A percentile compares a stretch with the other conserved stretches of the same genome.
Conservation (phyloP, 2,113 vertebrate species). For the Macrotus californicus region DNA sequence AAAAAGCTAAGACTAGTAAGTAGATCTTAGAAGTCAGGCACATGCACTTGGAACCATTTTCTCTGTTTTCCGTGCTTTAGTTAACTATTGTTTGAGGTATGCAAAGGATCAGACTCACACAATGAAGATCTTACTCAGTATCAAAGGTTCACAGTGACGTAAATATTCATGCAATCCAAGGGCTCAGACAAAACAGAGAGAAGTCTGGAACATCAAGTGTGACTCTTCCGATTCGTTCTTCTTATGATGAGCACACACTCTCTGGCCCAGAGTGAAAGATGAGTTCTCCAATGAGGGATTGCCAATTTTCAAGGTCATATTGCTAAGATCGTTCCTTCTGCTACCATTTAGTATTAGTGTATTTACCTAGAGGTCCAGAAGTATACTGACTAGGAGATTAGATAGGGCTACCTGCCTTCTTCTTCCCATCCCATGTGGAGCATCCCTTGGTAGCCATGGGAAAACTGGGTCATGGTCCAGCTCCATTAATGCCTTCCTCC, state of each 20-base stretch:
- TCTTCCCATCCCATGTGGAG: background rate
- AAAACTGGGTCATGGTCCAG: background rate
- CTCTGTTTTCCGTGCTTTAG: background rate
- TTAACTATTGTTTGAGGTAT: background rate
- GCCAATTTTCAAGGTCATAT: background rate
- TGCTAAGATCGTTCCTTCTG: background rate
- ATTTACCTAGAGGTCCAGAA: background rate
- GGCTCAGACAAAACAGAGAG: background rate
- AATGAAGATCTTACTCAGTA: background rate
- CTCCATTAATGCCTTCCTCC: background rate
- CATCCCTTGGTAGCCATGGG: background rate
- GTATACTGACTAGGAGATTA: background rate
- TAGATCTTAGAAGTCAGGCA: background rate
- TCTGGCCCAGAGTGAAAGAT: background rate
- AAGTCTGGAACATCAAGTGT: background rate
- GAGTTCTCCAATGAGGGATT: background rate
- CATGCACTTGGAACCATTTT: background rate
- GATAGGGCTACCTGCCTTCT: background rate
- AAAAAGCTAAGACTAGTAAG: background rate
- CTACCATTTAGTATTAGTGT: background rate
- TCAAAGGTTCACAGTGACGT: background rate
- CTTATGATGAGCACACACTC: background rate
- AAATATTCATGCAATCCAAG: background rate
- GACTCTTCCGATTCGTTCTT: background rate
- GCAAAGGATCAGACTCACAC: background rate